Percentiles rank a stretch among this genome's conserved stretches.
Conservation (phyloP, 2,113 vertebrate species). For the Pogona vitticeps region DNA sequence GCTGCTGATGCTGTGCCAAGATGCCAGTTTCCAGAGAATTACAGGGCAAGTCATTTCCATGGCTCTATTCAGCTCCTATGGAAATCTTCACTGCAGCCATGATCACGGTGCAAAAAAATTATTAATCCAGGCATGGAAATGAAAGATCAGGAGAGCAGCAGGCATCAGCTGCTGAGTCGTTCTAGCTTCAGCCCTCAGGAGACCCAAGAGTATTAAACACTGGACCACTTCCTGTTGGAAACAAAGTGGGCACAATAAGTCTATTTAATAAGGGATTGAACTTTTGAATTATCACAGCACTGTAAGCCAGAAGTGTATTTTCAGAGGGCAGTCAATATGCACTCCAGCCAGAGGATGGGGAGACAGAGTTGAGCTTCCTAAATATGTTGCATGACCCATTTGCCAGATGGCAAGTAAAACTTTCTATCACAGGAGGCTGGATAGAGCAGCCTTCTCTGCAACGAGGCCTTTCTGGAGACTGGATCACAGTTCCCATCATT, state of each 20-base stretch:
- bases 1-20: neutral
- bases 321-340: neutral
- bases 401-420: too few relatives aligned
- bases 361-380: neutral
- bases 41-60: neutral
- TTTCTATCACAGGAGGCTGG: too few relatives aligned
- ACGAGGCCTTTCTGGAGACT: too few relatives aligned
- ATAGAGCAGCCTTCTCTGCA: too few relatives aligned
- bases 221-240: neutral
- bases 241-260: constrained; percentile 1
- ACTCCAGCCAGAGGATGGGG: neutral
- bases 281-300: neutral
- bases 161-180: neutral
- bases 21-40: constrained; percentile 10
- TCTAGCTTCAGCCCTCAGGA: constrained; percentile 10
- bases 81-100: neutral
- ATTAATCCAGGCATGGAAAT: constrained; percentile 27
- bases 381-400: neutral
- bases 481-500: too few relatives aligned
- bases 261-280: constrained; percentile 1
- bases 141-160: constrained; percentile 7
- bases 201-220: constrained; percentile 11
- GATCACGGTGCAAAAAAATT: constrained; percentile 8
- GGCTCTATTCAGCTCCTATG: neutral
- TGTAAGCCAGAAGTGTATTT: neutral